Conservation (phyloP, 2,888 invertebrate genomes). For the Netelia melanura region DNA sequence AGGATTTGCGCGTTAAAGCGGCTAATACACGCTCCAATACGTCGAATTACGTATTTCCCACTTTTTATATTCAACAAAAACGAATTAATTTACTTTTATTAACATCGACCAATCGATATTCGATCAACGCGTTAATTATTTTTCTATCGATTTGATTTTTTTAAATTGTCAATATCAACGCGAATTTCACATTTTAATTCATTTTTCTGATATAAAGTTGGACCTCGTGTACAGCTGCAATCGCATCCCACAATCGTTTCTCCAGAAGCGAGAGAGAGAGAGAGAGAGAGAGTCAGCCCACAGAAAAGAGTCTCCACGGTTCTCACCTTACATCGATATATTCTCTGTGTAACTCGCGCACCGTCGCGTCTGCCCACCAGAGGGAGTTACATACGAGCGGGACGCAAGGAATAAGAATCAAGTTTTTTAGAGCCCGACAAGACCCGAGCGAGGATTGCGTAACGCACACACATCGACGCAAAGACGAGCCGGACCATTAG, state of each 20-base stretch:
- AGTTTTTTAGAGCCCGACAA: conserved; percentile 40
- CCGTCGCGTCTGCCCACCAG: background rate
- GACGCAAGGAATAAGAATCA: conserved; percentile 39
- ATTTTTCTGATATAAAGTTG: conserved; percentile 1
- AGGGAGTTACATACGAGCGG: background rate
- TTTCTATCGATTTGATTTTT: background rate
- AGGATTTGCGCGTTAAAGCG: conserved; percentile 29
- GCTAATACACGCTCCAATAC: conserved; percentile 28
- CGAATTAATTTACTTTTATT: background rate
- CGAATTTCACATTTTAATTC: background rate
- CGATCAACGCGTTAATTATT: background rate
- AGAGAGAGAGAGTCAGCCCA: background rate
- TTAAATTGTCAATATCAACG: background rate
- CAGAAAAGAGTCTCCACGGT: conserved; percentile 53
- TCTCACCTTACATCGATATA: conserved; percentile 51
- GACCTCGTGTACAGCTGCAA: conserved; percentile 32
- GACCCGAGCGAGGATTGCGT: conserved; percentile 39
- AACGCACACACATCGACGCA: conserved; percentile 31
- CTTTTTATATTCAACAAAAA: background rate
- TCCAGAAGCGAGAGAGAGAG: background rate
- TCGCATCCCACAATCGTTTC: conserved; percentile 42
- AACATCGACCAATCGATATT: background rate
- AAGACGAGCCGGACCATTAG: conserved; percentile 48
- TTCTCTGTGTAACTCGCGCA: background rate
- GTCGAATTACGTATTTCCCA: background rate